Evolutionary conservation across 2,888 invertebrate species (phyloP).

Genomic region (Lissonota sp.): DNA sequence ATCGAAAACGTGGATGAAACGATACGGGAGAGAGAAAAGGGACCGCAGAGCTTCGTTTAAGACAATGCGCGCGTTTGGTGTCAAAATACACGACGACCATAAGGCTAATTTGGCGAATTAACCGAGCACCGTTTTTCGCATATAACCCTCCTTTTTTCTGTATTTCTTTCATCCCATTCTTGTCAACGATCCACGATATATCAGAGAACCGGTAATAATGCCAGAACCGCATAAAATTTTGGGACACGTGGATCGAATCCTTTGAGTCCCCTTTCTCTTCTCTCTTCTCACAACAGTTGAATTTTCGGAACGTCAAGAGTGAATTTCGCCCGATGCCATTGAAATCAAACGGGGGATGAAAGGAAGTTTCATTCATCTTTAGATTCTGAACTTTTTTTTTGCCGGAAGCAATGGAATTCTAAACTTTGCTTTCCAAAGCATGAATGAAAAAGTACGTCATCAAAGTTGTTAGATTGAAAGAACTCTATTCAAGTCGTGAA

Average conservation of each 20-base stretch:
- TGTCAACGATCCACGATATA: constrained; percentile 41
- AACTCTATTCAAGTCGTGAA: too few relatives aligned
- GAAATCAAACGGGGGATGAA: too few relatives aligned
- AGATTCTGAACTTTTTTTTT: too few relatives aligned
- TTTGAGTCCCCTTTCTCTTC: not conserved
- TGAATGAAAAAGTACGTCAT: too few relatives aligned
- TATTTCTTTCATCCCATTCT: constrained; percentile 25
- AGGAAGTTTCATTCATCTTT: too few relatives aligned
- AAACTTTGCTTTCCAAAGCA: too few relatives aligned
- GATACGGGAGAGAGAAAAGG: constrained; percentile 19
- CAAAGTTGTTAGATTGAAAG: too few relatives aligned
- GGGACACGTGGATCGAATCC: constrained; percentile 4
- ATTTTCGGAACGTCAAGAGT: too few relatives aligned
- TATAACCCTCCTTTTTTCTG: constrained; percentile 35
- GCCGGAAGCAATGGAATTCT: too few relatives aligned
- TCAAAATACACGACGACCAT: constrained; percentile 81
- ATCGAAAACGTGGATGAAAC: not conserved
- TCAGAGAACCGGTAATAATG: not conserved
- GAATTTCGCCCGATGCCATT: too few relatives aligned
- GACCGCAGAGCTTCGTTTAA: constrained; percentile 38
- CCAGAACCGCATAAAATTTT: constrained; percentile 4
- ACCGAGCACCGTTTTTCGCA: constrained; percentile 63
- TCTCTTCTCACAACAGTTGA: too few relatives aligned
- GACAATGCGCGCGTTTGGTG: constrained; percentile 71
- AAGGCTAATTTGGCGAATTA: constrained; percentile 82